Conservation (phyloP, 1,140 invertebrate species). For the Drosophila equinoxialis region DNA sequence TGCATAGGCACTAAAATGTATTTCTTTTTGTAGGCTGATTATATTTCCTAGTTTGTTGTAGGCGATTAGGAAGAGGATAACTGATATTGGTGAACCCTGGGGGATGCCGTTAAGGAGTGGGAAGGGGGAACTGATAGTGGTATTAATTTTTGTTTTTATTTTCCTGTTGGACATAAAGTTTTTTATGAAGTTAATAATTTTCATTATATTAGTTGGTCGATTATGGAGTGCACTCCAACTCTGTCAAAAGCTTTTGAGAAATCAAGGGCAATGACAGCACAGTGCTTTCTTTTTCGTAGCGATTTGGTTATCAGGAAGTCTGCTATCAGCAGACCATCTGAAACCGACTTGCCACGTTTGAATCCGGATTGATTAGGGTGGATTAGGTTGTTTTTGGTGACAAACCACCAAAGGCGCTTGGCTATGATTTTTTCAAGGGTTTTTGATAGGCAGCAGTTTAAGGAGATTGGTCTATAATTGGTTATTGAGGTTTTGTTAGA, state of each 20-base stretch:
- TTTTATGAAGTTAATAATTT: conserved; percentile 27
- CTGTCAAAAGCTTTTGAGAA: conserved; percentile 32
- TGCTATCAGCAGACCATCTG: too few relatives aligned
- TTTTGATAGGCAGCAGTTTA: too few relatives aligned
- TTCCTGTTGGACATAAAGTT: conserved; percentile 35
- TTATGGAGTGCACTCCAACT: too few relatives aligned
- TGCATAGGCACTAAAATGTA: conserved; percentile 31
- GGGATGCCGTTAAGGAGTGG: conserved; percentile 29
- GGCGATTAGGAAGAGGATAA: conserved; percentile 26
- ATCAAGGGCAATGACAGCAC: too few relatives aligned
- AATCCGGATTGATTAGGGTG: too few relatives aligned
- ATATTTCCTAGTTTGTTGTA: conserved; percentile 21
- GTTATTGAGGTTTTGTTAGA: neutral
- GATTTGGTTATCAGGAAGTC: too few relatives aligned
- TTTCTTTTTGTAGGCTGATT: conserved; percentile 10
- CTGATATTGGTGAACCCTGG: conserved; percentile 39
- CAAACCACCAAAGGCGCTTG: neutral
- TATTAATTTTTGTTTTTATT: conserved; percentile 15
- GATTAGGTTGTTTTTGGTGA: conserved; percentile 4
- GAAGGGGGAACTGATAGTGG: neutral
- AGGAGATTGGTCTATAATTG: neutral
- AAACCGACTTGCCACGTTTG: too few relatives aligned
- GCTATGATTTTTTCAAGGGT: neutral
- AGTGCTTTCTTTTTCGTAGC: too few relatives aligned
- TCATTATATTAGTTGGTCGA: conserved; percentile 28